Conservation (phyloP, 1,140 invertebrate species). For the Papilio aristodemus region DNA sequence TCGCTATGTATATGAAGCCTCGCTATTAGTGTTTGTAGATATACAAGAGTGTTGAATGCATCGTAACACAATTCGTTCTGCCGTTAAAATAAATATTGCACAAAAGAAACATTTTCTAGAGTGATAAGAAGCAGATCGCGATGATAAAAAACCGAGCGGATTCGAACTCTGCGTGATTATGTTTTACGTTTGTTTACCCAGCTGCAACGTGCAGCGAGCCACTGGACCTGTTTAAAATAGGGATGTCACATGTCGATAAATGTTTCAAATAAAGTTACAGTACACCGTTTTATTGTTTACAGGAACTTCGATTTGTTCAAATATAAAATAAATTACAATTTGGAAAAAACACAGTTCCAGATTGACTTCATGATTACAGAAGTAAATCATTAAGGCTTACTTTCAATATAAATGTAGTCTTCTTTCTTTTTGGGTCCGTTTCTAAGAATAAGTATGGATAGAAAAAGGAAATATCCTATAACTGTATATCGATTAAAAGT, state of each 20-base stretch:
- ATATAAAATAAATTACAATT: too few relatives aligned
- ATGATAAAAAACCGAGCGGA: constrained; percentile 13
- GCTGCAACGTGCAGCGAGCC: neutral
- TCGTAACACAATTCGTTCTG: neutral
- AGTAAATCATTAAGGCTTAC: too few relatives aligned
- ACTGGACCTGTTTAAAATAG: neutral
- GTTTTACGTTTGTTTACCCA: constrained; percentile 1
- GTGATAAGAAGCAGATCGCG: constrained; percentile 8
- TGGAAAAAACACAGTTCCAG: too few relatives aligned
- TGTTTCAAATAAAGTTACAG: too few relatives aligned
- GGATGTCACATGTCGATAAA: neutral
- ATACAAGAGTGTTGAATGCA: neutral
- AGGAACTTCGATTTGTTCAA: too few relatives aligned
- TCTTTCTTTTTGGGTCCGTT: too few relatives aligned
- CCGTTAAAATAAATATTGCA: constrained; percentile 3
- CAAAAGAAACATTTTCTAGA: neutral
- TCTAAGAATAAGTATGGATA: too few relatives aligned
- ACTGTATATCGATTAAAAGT: too few relatives aligned
- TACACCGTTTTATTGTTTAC: too few relatives aligned
- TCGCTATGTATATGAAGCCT: neutral
- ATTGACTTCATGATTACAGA: too few relatives aligned
- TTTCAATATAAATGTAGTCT: too few relatives aligned
- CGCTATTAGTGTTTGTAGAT: neutral
- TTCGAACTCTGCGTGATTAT: neutral
- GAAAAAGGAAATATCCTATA: too few relatives aligned